Percentiles rank a stretch among this genome's conserved stretches.
These are phyloP conservation scores for Aporophyla nigra DNA, from an alignment of 2,888 invertebrate genomes.

Conservation along the genomic window DNA sequence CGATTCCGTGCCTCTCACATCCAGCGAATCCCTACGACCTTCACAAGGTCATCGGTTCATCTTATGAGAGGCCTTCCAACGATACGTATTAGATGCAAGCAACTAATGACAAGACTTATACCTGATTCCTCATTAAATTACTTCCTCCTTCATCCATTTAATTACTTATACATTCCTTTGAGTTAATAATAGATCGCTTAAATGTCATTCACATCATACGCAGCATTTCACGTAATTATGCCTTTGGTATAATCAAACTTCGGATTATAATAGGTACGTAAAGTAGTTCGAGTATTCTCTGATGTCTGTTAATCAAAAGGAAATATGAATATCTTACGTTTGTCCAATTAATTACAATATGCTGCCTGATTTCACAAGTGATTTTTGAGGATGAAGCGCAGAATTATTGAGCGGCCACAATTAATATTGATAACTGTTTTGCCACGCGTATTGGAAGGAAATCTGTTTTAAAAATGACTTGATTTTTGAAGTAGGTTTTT, in stretches of 20 bases:
- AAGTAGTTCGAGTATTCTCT: not conserved
- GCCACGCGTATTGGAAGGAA: no score
- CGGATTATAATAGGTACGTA: not conserved
- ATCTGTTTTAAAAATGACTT: no score
- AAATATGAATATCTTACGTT: not conserved
- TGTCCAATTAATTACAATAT: conserved; percentile 36
- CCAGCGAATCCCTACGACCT: no score
- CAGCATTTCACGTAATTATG: not conserved
- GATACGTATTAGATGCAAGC: no score
- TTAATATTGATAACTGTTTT: no score
- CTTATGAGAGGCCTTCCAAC: no score
- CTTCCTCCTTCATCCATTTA: not conserved
- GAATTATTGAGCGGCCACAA: not conserved
- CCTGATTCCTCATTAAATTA: not conserved
- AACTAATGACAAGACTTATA: not conserved
- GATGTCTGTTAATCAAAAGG: conserved; percentile 44
- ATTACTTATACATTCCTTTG: not conserved
- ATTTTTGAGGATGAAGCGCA: conserved; percentile 8
- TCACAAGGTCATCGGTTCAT: no score
- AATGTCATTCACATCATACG: conserved; percentile 21
- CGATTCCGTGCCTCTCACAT: no score
- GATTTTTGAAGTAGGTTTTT: no score
- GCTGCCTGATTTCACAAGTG: conserved; percentile 19
- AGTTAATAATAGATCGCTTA: not conserved
- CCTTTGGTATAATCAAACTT: conserved; percentile 5